Evolutionary conservation across 2,113 vertebrate genomes (phyloP).

Genomic region (Lepisosteus oculatus): DNA sequence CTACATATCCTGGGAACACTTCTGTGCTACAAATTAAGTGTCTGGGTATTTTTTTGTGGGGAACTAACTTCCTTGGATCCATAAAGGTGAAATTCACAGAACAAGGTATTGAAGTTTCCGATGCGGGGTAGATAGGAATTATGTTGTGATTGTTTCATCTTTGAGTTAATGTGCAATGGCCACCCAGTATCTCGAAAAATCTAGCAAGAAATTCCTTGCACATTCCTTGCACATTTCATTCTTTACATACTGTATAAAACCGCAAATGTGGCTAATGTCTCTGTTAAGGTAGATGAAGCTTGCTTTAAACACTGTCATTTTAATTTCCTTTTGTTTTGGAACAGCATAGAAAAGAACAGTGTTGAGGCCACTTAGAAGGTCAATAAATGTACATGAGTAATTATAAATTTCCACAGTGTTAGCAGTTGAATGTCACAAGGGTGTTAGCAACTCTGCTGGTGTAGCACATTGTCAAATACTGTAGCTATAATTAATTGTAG

Average conservation of each 20-base stretch:
- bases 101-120: slow-evolving; percentile 8
- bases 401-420: too few relatives aligned
- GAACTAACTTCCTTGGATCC: slow-evolving; percentile 3
- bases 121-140: slow-evolving; percentile 6
- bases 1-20: background rate
- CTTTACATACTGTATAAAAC: background rate
- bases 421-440: too few relatives aligned
- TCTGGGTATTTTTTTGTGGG: background rate
- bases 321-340: too few relatives aligned
- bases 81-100: slow-evolving; percentile 6
- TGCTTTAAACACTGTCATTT: too few relatives aligned
- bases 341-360: too few relatives aligned
- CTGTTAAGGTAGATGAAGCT: too few relatives aligned
- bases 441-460: too few relatives aligned
- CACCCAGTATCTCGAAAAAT: slow-evolving; percentile 3
- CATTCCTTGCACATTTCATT: background rate
- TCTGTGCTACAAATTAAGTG: slow-evolving; percentile 1
- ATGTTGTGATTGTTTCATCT: background rate
- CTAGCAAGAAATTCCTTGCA: background rate
- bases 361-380: too few relatives aligned
- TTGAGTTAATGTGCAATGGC: background rate
- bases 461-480: too few relatives aligned
- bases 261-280: too few relatives aligned
- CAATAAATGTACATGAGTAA: too few relatives aligned
- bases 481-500: too few relatives aligned